phyloP scores from a whole-genome alignment of 2,888 invertebrate species.

The Idaea straminata region DNA sequence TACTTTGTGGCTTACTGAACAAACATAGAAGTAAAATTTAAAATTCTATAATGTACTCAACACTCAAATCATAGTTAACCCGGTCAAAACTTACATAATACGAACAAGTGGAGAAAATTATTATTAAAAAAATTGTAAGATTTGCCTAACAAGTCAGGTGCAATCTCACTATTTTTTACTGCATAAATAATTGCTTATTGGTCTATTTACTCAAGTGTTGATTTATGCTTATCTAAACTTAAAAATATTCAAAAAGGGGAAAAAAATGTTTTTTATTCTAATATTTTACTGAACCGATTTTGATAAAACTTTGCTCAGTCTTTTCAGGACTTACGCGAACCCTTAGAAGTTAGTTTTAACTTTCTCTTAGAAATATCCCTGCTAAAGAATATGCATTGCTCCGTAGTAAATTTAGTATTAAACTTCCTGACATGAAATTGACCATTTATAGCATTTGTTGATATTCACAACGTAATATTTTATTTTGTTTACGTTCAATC shows the following conservation, averaged over 20 bases:
- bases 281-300: too few relatives aligned
- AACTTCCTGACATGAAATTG: too few relatives aligned
- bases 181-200: background rate
- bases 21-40: background rate
- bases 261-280: too few relatives aligned
- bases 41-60: background rate
- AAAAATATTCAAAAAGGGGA: background rate
- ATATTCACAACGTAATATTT: too few relatives aligned
- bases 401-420: too few relatives aligned
- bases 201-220: background rate
- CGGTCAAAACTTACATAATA: background rate
- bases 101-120: background rate
- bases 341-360: too few relatives aligned
- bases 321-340: too few relatives aligned
- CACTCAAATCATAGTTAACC: background rate
- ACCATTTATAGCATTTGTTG: too few relatives aligned
- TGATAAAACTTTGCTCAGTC: too few relatives aligned
- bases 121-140: background rate
- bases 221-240: background rate
- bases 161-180: background rate
- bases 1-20: background rate
- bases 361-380: too few relatives aligned
- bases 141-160: background rate
- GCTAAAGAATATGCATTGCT: too few relatives aligned
- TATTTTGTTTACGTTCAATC: too few relatives aligned